Base-by-base conservation (phyloP, 1,140 invertebrate genomes). In the Eciton burchellii region DNA sequence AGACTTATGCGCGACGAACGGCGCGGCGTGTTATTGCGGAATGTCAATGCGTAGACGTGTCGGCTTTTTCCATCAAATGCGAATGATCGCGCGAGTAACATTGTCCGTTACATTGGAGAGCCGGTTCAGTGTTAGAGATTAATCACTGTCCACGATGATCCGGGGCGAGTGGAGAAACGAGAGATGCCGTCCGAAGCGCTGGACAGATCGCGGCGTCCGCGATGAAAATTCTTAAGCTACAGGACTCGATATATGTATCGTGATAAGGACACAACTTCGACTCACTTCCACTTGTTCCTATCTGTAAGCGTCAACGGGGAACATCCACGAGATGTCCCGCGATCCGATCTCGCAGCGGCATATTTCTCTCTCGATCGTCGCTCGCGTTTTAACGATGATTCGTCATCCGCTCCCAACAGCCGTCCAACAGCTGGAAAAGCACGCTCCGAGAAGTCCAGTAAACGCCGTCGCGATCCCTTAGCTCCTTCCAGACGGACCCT, bases 291-390 rank as follows among this genome's bases (percentile, higher is more conserved):
- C 21, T 74, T 47, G 76, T 47, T 54, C 35, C 21, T 82, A 54
- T 65, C 45, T 43, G n/a, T 70, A 60, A 19, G 19, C 62, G 62
- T 81, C 74, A 66, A 62, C 29, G 47, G 4, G 41, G 52, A 60
- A 83, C 70, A 29, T 83, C 82, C 74, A 62, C 62, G 24, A 29
- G 63, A 59, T 56, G 54, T 81, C 81, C 21, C 62, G 35, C 16
- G 63, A 26, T 41, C 62, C 41, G 72, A 63, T 83, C 54, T 62
- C 54, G 45, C 41, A 60, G 45, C 45, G 12, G 21, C 57, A 47
- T 62, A 68, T 72, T 66, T 73, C 65, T 83, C 84, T 45, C 29
- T 47, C 47, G 52, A 43, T 59, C 43, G 14, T 65, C n/a, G 16
- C 43, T 11, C 11, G 11, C 14, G 49, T 21, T 62, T 21, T 21